Evolutionary conservation across 2,113 vertebrate species (phyloP).

Genomic region (Acrocephalus kingi): DNA sequence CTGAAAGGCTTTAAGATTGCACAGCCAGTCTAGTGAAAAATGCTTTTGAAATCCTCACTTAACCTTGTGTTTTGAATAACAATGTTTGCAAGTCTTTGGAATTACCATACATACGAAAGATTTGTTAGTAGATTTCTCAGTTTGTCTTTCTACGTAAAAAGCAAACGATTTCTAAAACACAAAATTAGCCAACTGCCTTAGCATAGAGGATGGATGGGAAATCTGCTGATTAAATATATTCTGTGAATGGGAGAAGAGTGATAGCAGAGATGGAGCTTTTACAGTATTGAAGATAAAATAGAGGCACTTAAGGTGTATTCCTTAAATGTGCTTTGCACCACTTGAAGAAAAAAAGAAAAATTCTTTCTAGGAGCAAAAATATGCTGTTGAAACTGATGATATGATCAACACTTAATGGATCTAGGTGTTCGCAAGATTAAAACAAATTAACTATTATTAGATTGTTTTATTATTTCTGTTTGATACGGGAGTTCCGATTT

Average conservation of each 20-base stretch:
- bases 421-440: neutral
- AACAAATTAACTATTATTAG: neutral
- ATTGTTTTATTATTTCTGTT: neutral
- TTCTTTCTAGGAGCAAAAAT: neutral
- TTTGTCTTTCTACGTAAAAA: neutral
- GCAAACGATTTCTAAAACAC: neutral
- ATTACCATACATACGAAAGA: neutral
- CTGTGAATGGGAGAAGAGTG: neutral
- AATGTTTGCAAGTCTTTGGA: neutral
- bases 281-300: neutral
- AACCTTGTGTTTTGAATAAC: neutral
- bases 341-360: neutral
- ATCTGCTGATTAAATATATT: neutral
- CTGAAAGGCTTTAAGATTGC: neutral
- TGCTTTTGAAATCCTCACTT: neutral
- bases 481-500: neutral
- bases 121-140: neutral
- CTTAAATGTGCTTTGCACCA: neutral
- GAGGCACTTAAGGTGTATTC: neutral
- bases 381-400: neutral
- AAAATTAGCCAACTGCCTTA: neutral
- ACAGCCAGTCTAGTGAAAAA: neutral
- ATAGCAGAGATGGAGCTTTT: neutral
- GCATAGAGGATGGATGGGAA: neutral
- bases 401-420: neutral